Conservation (phyloP, 2,888 invertebrate species). For the Clusia tigrina region DNA sequence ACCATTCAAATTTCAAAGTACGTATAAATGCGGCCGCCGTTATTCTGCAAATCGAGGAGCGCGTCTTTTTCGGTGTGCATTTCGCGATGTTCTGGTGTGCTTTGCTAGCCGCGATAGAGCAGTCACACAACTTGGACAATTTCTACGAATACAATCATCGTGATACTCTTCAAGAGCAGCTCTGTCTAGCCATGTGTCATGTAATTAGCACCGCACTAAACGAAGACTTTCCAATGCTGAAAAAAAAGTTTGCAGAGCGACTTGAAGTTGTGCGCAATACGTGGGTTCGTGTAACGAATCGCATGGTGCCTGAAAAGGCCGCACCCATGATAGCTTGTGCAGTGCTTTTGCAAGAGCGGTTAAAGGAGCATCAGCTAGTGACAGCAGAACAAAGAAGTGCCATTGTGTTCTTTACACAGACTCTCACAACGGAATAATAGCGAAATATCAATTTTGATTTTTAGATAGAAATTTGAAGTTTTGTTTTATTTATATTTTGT, state of each 20-base stretch:
- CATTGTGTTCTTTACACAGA: no score
- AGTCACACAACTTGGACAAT: slow-evolving; percentile 80
- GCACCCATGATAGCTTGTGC: slow-evolving; percentile 53
- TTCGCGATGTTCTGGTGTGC: slow-evolving; percentile 74
- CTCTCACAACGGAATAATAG: no score
- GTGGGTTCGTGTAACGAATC: slow-evolving; percentile 61
- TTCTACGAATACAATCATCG: slow-evolving; percentile 86
- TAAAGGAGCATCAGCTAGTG: no score
- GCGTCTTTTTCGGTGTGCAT: slow-evolving; percentile 72
- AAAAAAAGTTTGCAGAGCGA: slow-evolving; percentile 48
- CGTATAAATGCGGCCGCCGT: slow-evolving; percentile 86
- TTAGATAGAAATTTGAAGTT: no score
- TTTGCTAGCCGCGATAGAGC: slow-evolving; percentile 77
- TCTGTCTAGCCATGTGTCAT: slow-evolving; percentile 79
- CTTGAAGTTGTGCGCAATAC: slow-evolving; percentile 52
- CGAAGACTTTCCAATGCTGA: slow-evolving; percentile 69
- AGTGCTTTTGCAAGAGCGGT: slow-evolving; percentile 42
- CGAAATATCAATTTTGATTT: no score
- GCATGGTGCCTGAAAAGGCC: slow-evolving; percentile 60
- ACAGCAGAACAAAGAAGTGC: no score
- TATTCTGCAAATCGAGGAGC: slow-evolving; percentile 69
- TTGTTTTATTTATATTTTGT: no score
- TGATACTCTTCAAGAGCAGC: slow-evolving; percentile 85
- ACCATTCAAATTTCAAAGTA: slow-evolving; percentile 87
- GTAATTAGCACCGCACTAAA: slow-evolving; percentile 69